A percentile compares a stretch with the other conserved stretches of the same genome.
phyloP scores from a whole-genome alignment of 2,797 vertebrate genomes.

The Balearica regulorum region DNA sequence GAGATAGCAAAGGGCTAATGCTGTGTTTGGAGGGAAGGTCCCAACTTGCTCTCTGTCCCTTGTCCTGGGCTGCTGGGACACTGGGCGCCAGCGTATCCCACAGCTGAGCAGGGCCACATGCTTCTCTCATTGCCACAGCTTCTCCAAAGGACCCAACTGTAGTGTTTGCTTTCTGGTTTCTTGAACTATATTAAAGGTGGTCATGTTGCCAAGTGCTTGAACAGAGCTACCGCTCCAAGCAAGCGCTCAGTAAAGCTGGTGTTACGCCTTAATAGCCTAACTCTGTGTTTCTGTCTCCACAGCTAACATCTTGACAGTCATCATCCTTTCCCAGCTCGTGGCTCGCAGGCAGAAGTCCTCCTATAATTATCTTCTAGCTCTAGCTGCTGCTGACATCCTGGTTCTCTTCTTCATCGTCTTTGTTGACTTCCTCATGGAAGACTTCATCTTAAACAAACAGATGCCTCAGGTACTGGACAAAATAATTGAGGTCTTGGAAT shows the following conservation, averaged over 20 bases:
- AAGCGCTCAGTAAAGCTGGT: background rate
- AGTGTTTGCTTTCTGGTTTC: background rate
- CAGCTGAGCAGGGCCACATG: background rate
- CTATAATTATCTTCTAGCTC: conserved; percentile 95
- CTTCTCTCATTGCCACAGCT: background rate
- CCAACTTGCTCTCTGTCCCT: background rate
- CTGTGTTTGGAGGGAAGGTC: background rate
- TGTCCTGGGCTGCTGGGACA: background rate
- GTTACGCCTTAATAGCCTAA: background rate
- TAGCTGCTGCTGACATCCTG: conserved; percentile 92
- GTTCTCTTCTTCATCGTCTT: conserved; percentile 96
- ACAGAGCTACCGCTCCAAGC: background rate
- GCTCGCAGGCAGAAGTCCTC: conserved; percentile 96
- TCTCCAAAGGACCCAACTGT: background rate
- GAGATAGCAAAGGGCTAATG: background rate
- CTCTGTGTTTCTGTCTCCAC: conserved; percentile 42
- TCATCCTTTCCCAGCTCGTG: conserved; percentile 95
- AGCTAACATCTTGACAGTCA: conserved; percentile 96
- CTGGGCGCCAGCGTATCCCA: background rate
- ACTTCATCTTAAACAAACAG: conserved; percentile 87
- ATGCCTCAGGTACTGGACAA: conserved; percentile 87
- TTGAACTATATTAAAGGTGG: background rate
- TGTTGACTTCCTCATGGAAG: conserved; percentile 94
- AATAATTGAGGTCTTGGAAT: conserved; percentile 91
- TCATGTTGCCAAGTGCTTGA: background rate